A percentile compares a stretch with the other conserved stretches of the same genome.
These are phyloP conservation scores for Sturnus vulgaris DNA, from an alignment of 2,113 vertebrate species.

Conservation along the genomic window DNA sequence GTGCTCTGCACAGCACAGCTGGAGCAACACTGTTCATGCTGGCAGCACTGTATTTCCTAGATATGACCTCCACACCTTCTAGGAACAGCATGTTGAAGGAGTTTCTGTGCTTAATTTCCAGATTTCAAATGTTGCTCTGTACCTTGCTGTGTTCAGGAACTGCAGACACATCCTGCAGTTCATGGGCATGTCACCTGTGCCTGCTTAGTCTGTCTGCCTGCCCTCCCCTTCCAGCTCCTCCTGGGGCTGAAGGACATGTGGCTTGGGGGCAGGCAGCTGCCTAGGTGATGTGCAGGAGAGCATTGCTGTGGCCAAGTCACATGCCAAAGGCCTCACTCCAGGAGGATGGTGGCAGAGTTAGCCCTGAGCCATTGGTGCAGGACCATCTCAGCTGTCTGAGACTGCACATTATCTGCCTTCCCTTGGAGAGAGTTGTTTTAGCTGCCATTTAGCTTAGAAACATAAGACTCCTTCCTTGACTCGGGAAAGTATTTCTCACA, in stretches of 20 bases:
- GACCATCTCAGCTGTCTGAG: background rate
- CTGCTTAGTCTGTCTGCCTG: background rate
- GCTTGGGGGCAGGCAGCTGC: background rate
- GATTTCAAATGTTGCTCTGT: background rate
- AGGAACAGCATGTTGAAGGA: background rate
- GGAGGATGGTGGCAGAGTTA: background rate
- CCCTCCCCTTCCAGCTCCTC: background rate
- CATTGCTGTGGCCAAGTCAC: background rate
- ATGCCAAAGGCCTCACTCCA: background rate
- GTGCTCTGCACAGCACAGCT: background rate
- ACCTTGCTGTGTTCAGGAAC: background rate
- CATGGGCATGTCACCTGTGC: fast-evolving
- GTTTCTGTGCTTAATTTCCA: background rate
- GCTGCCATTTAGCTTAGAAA: background rate
- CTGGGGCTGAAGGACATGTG: background rate
- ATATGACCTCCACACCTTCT: background rate
- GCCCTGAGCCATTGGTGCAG: background rate
- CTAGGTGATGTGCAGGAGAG: background rate
- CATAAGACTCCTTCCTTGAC: background rate
- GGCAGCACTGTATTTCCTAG: background rate
- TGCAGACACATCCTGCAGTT: background rate
- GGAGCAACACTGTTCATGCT: background rate
- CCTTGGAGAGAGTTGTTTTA: background rate
- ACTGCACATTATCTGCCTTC: background rate
- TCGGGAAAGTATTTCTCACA: background rate